phyloP scores from a whole-genome alignment of 2,797 vertebrate genomes.

The Hoplostethus atlanticus region DNA sequence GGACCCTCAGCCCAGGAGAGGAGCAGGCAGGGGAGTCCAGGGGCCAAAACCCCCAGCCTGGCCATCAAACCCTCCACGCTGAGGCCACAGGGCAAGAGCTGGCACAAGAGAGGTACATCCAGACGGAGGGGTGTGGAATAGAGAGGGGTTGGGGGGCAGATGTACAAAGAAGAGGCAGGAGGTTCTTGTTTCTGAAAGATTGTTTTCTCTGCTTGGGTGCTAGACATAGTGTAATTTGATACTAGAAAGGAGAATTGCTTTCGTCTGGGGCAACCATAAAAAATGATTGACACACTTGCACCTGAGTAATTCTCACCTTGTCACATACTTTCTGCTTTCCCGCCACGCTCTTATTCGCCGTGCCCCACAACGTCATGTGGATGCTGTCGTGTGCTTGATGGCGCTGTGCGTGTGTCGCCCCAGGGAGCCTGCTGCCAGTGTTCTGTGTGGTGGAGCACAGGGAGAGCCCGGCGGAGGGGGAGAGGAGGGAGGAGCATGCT shows the following conservation, averaged over 20 bases:
- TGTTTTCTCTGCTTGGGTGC: background rate
- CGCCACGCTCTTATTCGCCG: no score
- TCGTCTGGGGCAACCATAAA: no score
- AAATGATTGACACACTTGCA: no score
- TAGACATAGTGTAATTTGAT: no score
- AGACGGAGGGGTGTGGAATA: no score
- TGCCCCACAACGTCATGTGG: no score
- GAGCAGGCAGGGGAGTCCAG: constrained; percentile 91
- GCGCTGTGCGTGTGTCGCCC: constrained; percentile 1
- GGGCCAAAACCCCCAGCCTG: constrained; percentile 88
- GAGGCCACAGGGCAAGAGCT: constrained; percentile 87
- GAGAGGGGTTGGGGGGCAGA: no score
- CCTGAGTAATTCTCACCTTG: no score
- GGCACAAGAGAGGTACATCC: constrained; percentile 91
- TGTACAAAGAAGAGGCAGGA: background rate
- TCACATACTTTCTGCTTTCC: no score
- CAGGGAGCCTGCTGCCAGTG: constrained; percentile 96
- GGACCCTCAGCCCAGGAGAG: constrained; percentile 87
- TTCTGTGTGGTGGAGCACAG: constrained; percentile 97
- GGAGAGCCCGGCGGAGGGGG: constrained; percentile 89
- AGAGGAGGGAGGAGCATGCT: constrained; percentile 93
- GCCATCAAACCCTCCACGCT: constrained; percentile 88
- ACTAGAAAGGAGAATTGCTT: no score
- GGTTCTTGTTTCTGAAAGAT: background rate
- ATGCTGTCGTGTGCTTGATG: no score